Evolutionary conservation across 2,888 invertebrate genomes (phyloP), one percentile per base, ranked within the genome.

Genomic region (Cactoblastis cactorum): DNA sequence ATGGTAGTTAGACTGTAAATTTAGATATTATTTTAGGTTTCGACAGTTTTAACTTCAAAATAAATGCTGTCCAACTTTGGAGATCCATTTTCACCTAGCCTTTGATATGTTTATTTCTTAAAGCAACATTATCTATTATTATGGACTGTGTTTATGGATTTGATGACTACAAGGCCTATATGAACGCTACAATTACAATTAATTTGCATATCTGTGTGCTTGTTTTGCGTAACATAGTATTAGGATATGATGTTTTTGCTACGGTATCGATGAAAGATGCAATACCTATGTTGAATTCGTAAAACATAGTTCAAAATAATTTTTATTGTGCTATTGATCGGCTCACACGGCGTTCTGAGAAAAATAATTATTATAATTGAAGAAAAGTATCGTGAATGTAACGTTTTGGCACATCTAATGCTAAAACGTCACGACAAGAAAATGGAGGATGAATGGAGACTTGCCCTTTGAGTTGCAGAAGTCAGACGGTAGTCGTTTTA

Each of bases 21-120:
- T 49, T 32, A 35, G 39, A 11, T 15, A 15, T 15, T 22, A 19
- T 3, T 18, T 49, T 49, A 41, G 50, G 49, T 35, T 46, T 50
- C 50, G 52, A 50, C 52, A 28, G 39, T 34, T 49, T 50, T 43
- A 11, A 28, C 43, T 43, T 9, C 11, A 28, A 43, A 8, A 12
- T 15, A 15, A 24, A 9, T n/a, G n/a, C 12, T 49, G 49, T 49
- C 49, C 49, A 49, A 49, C 49, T 49, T 49, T 49, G 49, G 41
- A 34, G 19, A 33, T 64, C 63, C 67, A 17, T 33, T 41, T 41
- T 35, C 12, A 1, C 28, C 6, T 41, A 75, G 68, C 74, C 72
- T 72, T 70, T 54, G 48, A 60, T 74, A 71, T 73, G 69, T 71
- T 76, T 76, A 61, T 70, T 65, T 71, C 3, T 34, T 28, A 45